Evolutionary conservation across 2,888 invertebrate species (phyloP), one percentile per base, ranked within the genome.

Genomic region (Chymomyza procnemis): DNA sequence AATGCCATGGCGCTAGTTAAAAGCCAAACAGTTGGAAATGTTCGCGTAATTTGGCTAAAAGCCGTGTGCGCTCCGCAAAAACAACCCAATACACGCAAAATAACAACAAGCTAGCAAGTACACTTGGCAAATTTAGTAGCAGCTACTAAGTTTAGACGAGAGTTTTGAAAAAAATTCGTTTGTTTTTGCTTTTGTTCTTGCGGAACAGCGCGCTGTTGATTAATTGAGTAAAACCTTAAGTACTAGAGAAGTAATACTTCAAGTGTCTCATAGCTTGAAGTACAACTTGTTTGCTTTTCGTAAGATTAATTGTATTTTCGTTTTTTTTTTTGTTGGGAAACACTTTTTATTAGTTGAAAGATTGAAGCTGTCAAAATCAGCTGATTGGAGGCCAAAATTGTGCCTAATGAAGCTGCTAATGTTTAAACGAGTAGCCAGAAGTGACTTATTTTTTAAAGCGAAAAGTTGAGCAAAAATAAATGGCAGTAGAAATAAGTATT

Each of bases 41-140:
- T n/a, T 79, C 63, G 72, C 69, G 67, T 74, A 84, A 84, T 85
- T 88, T 86, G 87, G 77, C 85, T 88, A 81, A 88, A 81, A 86
- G 87, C 85, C 72, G 69, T 61, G 22, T n/a, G n/a, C 63, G 57
- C 30, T 64, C 46, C 52, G 68, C 87, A 81, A 76, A 87, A 22
- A 22, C 26, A 26, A 75, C 80, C 80, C 71, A 69, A 76, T 70
- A 70, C 77, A 78, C 74, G 71, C 67, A 65, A 73, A 66, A 64
- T 18, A 66, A 57, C 63, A 64, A 55, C 41, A 67, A 26, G 34
- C 34, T 41, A 41, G 9, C 4, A 9, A 41, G 6, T 41, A 41
- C 34, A 41, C 34, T 41, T 2, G 12, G 34, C 9, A 12, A 41
- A 41, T n/a, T n/a, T n/a, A n/a, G n/a, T n/a, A n/a, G 34, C 8